A percentile compares a stretch with the other conserved stretches of the same genome.
Conservation (phyloP, 2,113 vertebrate species). For the Tympanuchus pallidicinctus region DNA sequence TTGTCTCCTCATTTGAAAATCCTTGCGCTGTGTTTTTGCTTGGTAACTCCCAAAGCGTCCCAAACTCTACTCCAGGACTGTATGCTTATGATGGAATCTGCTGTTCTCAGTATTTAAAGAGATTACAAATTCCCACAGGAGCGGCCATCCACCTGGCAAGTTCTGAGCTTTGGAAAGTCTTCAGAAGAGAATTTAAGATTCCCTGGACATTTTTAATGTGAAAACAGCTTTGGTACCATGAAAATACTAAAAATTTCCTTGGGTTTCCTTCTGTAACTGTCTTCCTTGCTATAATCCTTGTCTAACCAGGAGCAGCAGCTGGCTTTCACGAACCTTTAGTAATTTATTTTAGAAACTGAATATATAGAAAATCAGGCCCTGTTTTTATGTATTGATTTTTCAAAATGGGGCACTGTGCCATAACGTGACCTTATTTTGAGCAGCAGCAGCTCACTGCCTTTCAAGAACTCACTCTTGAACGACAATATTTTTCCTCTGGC, state of each 20-base stretch:
- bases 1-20: neutral
- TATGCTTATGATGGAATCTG: neutral
- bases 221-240: neutral
- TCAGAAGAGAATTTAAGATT: constrained; percentile 21
- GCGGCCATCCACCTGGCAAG: constrained; percentile 33
- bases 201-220: neutral
- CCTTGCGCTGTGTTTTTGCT: neutral
- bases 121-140: neutral
- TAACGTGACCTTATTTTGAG: neutral
- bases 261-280: constrained; percentile 14
- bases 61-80: neutral
- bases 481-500: neutral
- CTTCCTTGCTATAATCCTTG: neutral
- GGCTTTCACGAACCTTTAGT: neutral
- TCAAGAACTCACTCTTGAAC: neutral
- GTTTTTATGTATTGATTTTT: neutral
- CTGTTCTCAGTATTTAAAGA: constrained; percentile 20
- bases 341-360: neutral
- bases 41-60: neutral
- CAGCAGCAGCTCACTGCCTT: neutral
- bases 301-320: neutral
- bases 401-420: neutral
- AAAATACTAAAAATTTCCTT: neutral
- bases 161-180: neutral
- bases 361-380: neutral